Evolutionary conservation across 2,888 invertebrate species (phyloP), one percentile per base, ranked within the genome.

Genomic region (Helicoverpa assulta): DNA sequence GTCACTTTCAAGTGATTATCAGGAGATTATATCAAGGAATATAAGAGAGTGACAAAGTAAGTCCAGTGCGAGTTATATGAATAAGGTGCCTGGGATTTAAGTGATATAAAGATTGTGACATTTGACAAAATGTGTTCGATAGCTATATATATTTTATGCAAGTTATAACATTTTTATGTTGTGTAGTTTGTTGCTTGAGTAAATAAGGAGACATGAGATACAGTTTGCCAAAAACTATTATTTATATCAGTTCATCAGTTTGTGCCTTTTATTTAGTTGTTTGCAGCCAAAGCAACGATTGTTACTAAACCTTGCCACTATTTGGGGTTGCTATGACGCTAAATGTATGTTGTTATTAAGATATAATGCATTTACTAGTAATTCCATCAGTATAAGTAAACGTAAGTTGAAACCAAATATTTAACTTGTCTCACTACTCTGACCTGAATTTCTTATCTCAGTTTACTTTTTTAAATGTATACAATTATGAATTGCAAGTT

Each of bases 81-180:
- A 56, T 69, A 53, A 47, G 73, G 67, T 64, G 79, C 70, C 70
- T 70, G 67, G 58, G 57, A 53, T 16, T 56, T 50, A 14, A 65
- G 67, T 68, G 67, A 80, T 58, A 50, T 51, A 65, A 52, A 55
- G 43, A 80, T 81, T 70, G 71, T 73, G 82, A 76, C 79, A 63
- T 71, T 68, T 26, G 4, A 68, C 54, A 66, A 68, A 57, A 82
- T 82, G 80, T 81, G 80, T 81, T 80, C 83, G 74, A 37, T 75
- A 82, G 68, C 54, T 80, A 74, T 80, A 67, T 61, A 70, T 65
- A 74, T 76, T 74, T 67, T 81, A 81, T 72, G 70, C 75, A 63
- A 72, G 71, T 77, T 83, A 73, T 69, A 61, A 71, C 8, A 65
- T 54, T 70, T 71, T 83, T 83, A 66, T 61, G 81, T 73, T 75